These are phyloP conservation scores for Epinotia bilunana DNA, from an alignment of 2,888 invertebrate species.

Conservation along the genomic window DNA sequence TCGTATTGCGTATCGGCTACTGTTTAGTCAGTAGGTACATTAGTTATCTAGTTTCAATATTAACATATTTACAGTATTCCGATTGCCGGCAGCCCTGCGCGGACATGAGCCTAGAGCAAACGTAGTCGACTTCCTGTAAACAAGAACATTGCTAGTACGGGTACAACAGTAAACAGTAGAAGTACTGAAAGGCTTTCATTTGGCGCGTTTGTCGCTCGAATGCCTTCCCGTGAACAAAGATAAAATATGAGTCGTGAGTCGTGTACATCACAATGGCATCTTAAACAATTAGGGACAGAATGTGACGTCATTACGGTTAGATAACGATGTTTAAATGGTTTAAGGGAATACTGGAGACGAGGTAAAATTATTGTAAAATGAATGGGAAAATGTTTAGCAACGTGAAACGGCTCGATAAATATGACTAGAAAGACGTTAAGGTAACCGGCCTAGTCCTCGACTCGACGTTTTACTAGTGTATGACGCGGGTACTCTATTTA, in stretches of 20 bases:
- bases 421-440: too few species aligned
- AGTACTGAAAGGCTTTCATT: conserved; percentile 43
- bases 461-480: too few species aligned
- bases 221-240: conserved; percentile 26
- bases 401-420: too few species aligned
- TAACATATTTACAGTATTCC: conserved; percentile 19
- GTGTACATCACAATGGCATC: conserved; percentile 33
- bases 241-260: conserved; percentile 39
- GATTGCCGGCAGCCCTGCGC: conserved; percentile 44
- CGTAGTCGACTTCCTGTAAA: conserved; percentile 47
- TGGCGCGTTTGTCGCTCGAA: conserved; percentile 31
- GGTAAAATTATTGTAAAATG: background rate
- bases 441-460: too few species aligned
- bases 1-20: background rate
- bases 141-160: conserved; percentile 28
- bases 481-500: too few species aligned
- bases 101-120: conserved; percentile 46
- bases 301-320: conserved; percentile 7
- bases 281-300: conserved; percentile 23
- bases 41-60: conserved; percentile 32
- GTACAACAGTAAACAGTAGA: background rate
- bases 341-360: background rate
- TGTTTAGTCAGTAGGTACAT: conserved; percentile 11
- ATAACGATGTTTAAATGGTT: conserved; percentile 14
- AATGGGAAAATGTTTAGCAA: too few species aligned